phyloP scores from a whole-genome alignment of 2,113 vertebrate genomes.

The Oncorhynchus nerka region DNA sequence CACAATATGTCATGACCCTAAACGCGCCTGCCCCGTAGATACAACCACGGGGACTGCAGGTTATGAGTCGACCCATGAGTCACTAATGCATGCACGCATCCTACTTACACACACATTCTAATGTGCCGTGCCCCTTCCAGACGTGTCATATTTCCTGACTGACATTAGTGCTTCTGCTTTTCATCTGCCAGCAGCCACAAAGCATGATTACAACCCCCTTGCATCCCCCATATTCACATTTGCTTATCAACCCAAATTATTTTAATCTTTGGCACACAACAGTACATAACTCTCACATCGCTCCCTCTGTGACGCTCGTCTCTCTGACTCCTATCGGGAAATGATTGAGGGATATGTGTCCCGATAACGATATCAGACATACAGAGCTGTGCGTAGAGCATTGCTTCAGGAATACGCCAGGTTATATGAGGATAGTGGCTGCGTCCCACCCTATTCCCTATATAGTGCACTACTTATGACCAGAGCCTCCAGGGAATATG shows the following conservation, averaged over 20 bases:
- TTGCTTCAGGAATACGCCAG: background rate
- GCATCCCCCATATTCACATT: slow-evolving; percentile 10
- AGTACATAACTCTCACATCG: background rate
- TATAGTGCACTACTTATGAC: too few relatives aligned
- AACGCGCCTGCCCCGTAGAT: too few relatives aligned
- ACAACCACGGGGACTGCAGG: too few relatives aligned
- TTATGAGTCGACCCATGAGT: too few relatives aligned
- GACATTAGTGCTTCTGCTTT: slow-evolving; percentile 19
- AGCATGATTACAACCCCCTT: slow-evolving; percentile 25
- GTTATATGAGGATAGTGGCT: background rate
- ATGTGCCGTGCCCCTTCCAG: slow-evolving; percentile 1
- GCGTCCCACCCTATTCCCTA: too few relatives aligned
- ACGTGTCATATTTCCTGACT: slow-evolving; percentile 24
- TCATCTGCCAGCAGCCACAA: background rate
- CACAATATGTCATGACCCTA: too few relatives aligned
- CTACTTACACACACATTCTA: slow-evolving; percentile 8
- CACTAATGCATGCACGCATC: too few relatives aligned
- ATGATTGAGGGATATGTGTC: background rate
- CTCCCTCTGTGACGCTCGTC: background rate
- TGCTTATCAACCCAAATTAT: slow-evolving; percentile 15
- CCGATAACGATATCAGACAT: background rate
- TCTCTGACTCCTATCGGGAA: background rate
- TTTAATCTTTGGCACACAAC: background rate
- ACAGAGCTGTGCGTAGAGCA: background rate
- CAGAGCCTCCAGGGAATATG: too few relatives aligned